Base-by-base conservation (phyloP, 1,140 invertebrate genomes). In the Drosophila gunungcola region DNA sequence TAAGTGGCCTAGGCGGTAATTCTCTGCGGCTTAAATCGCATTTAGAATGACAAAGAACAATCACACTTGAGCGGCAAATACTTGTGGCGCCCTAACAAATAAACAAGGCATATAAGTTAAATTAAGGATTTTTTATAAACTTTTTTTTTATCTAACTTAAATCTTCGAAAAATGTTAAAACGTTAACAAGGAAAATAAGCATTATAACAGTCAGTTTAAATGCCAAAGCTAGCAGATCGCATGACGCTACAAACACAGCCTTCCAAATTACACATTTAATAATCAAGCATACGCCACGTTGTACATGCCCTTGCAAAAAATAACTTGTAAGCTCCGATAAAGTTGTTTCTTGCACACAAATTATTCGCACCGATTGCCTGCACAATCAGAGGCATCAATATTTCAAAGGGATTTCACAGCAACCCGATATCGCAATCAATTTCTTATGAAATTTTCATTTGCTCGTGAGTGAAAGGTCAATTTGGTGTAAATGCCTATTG, bases 401-500 rank as follows among this genome's bases (percentile, higher is more conserved):
- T 74, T 74, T 78, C 76, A 78, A 74, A 43, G 64, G 34, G 27
- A 54, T 51, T 49, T 39, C 32, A 58, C 52, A 77, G 36, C 55
- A 42, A 43, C 52, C 45, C 53, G 41, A 73, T 34, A 36, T 39
- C 58, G 9, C 46, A 51, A 70, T 69, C 56, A 72, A 54, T 73
- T 78, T 38, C 67, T 67, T 67, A 55, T 77, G 78, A 49, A 70
- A 57, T 70, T 70, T 70, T 70, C 57, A 68, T 62, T 46, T 42
- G 63, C 29, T 54, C 29, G 52, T 56, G 41, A 58, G 56, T 55
- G 56, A 58, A 81, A 81, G 74, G 56, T 52, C 68, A 56, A 82
- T 78, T 78, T 57, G 68, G 58, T 78, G 79, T 61, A 60, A 82
- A 82, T 73, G 68, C 54, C 46, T 83, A 78, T 78, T 78, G 80